Evolutionary conservation across 2,797 vertebrate species (phyloP).

Genomic region (Hybognathus amarus): DNA sequence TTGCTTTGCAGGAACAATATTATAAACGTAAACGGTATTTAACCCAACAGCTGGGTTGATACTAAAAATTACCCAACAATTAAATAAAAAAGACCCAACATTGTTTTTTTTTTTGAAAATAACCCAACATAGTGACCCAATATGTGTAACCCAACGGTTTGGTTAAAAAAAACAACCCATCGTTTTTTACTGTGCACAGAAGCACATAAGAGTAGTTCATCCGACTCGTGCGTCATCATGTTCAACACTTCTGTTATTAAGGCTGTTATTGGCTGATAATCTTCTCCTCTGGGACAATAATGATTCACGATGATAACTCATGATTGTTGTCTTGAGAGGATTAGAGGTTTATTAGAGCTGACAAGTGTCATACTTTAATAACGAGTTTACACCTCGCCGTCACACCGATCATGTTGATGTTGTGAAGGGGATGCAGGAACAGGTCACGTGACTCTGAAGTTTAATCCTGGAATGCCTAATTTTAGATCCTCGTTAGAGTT

Average conservation of each 20-base stretch:
- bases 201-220: neutral
- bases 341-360: neutral
- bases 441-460: neutral
- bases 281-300: neutral
- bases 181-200: too few relatives aligned
- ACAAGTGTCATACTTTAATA: neutral
- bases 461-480: constrained; percentile 25
- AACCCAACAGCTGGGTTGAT: too few relatives aligned
- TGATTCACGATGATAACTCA: neutral
- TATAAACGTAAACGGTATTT: too few relatives aligned
- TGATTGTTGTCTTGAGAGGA: neutral
- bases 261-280: neutral
- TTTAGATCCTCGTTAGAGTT: constrained; percentile 29
- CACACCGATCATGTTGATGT: neutral
- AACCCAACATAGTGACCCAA: too few relatives aligned
- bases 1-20: neutral
- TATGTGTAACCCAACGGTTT: too few relatives aligned
- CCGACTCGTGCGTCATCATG: too few relatives aligned
- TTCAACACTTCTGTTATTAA: neutral
- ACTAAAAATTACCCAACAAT: too few relatives aligned
- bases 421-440: neutral
- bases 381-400: neutral
- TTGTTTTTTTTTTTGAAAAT: too few relatives aligned
- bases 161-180: too few relatives aligned
- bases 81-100: too few relatives aligned